Percentiles rank a stretch among this genome's conserved stretches.
Conservation (phyloP, 1,140 invertebrate genomes). For the Aethina tumida region DNA sequence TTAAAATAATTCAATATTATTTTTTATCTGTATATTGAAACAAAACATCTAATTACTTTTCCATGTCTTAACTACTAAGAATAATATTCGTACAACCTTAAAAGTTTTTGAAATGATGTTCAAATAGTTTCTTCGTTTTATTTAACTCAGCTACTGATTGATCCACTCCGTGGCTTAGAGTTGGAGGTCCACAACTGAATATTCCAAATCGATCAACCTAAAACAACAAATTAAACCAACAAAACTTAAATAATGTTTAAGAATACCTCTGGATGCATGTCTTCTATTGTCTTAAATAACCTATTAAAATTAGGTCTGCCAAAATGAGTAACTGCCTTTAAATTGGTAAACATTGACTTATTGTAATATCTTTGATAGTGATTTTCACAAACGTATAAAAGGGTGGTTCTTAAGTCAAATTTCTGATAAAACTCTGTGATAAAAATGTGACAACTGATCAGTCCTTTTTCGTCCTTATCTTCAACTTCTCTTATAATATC, state of each 20-base stretch:
- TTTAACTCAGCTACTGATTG: slow-evolving; percentile 38
- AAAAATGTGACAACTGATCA: slow-evolving; percentile 46
- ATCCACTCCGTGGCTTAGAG: slow-evolving; percentile 39
- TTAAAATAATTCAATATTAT: too few species aligned
- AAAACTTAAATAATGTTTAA: too few species aligned
- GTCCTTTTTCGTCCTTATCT: slow-evolving; percentile 31
- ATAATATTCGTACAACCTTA: too few species aligned
- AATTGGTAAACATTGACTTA: slow-evolving; percentile 47
- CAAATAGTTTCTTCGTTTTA: slow-evolving; percentile 33
- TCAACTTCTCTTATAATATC: slow-evolving; percentile 45
- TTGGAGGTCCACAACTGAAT: slow-evolving; percentile 44
- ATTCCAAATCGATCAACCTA: slow-evolving; percentile 43
- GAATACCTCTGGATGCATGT: slow-evolving; percentile 39
- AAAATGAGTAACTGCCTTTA: slow-evolving; percentile 48
- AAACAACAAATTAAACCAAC: slow-evolving; percentile 22
- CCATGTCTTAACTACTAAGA: too few species aligned
- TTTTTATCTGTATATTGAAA: too few species aligned
- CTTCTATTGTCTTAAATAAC: slow-evolving; percentile 40
- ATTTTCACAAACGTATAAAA: slow-evolving; percentile 48
- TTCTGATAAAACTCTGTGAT: slow-evolving; percentile 51
- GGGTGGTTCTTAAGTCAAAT: slow-evolving; percentile 47
- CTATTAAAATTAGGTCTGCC: slow-evolving; percentile 42
- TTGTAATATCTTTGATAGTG: slow-evolving; percentile 45
- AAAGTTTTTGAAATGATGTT: slow-evolving; percentile 45
- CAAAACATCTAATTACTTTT: too few species aligned